Conservation (phyloP, 2,797 vertebrate genomes). For the Amblyopsis hoosieri region DNA sequence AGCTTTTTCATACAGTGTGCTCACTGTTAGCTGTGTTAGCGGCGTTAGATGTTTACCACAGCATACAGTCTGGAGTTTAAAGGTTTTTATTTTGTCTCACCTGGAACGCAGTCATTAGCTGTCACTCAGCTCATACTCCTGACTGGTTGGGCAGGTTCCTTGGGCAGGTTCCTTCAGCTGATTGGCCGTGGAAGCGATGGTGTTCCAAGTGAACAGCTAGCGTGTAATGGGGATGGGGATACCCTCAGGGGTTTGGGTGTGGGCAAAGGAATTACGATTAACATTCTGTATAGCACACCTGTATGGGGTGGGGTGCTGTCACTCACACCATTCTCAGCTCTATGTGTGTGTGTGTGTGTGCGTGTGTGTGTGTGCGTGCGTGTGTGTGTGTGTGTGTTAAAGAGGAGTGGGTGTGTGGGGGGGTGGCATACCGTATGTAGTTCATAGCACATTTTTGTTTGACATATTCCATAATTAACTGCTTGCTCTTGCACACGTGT, state of each 20-base stretch:
- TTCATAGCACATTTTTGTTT: too few species aligned
- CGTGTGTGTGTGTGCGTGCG: slow-evolving; percentile 7
- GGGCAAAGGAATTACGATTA: not conserved
- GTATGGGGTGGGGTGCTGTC: too few species aligned
- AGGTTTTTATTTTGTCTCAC: not conserved
- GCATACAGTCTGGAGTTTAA: not conserved
- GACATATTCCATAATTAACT: not conserved
- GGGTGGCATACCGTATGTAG: too few species aligned
- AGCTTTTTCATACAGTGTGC: too few species aligned
- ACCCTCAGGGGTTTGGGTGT: slow-evolving; percentile 69
- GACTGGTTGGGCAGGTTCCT: slow-evolving; percentile 65
- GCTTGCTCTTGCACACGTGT: slow-evolving; percentile 7
- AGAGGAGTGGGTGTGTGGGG: too few species aligned
- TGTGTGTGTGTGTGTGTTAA: slow-evolving; percentile 16
- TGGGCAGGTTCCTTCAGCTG: slow-evolving; percentile 23
- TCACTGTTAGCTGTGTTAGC: not conserved
- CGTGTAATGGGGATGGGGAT: slow-evolving; percentile 51
- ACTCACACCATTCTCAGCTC: slow-evolving; percentile 25
- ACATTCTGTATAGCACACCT: too few species aligned
- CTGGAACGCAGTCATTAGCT: slow-evolving; percentile 14
- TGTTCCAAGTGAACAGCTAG: slow-evolving; percentile 47
- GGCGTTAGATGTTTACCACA: not conserved
- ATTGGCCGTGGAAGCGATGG: slow-evolving; percentile 43
- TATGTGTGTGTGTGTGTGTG: slow-evolving; percentile 21
- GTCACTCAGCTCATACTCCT: slow-evolving; percentile 11